phyloP scores from a whole-genome alignment of 2,888 invertebrate genomes.

The Alloplasta piceator region DNA sequence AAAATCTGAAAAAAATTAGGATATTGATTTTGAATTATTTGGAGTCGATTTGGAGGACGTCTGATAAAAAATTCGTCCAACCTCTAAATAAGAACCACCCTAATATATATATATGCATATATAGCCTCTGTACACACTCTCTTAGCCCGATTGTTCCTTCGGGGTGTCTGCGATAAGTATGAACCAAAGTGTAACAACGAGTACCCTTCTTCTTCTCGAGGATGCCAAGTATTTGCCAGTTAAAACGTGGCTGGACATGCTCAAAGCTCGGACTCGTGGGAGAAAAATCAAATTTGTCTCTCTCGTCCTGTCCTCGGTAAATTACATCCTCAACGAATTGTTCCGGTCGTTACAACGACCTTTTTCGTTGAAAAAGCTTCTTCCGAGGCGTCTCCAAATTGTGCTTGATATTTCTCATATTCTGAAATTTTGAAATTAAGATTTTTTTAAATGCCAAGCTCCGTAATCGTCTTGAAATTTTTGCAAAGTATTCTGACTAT shows the following conservation, averaged over 20 bases:
- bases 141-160: constrained; percentile 64
- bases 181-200: constrained; percentile 55
- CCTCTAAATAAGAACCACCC: too few relatives aligned
- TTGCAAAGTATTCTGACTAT: too few relatives aligned
- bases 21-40: too few relatives aligned
- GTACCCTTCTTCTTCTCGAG: constrained; percentile 21
- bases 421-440: too few relatives aligned
- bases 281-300: constrained; percentile 32
- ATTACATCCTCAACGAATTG: constrained; percentile 19
- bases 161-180: constrained; percentile 51
- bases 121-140: constrained; percentile 39
- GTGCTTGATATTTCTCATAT: too few relatives aligned
- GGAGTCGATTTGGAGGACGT: too few relatives aligned
- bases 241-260: not conserved
- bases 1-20: too few relatives aligned
- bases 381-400: too few relatives aligned
- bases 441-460: too few relatives aligned
- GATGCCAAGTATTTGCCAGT: not conserved
- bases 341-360: not conserved
- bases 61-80: too few relatives aligned
- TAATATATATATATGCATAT: too few relatives aligned
- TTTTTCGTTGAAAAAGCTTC: not conserved
- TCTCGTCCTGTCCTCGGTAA: constrained; percentile 42
- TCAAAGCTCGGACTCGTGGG: constrained; percentile 11
- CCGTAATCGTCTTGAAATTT: too few relatives aligned